Conservation (phyloP, 1,140 invertebrate genomes). For the Hermetia illucens region DNA sequence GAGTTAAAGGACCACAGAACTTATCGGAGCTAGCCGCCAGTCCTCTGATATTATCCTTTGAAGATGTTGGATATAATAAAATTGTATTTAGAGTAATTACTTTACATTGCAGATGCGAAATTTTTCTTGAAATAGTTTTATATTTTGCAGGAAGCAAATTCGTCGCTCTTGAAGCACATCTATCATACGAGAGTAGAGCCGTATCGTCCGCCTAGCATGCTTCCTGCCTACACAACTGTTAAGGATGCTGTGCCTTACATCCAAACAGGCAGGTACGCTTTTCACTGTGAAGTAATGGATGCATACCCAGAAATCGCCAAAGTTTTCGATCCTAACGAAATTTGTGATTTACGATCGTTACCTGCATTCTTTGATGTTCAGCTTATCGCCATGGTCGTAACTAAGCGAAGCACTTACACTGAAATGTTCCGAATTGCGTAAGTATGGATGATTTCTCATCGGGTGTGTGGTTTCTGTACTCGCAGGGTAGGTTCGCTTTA, state of each 20-base stretch:
- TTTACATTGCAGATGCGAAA: not conserved
- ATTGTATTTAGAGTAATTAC: constrained; percentile 20
- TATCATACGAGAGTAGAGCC: constrained; percentile 15
- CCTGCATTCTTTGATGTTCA: constrained; percentile 20
- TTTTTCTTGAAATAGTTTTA: not conserved
- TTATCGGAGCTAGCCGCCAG: constrained; percentile 19
- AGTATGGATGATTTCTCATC: constrained; percentile 4
- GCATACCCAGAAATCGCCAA: constrained; percentile 24
- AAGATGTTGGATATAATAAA: constrained; percentile 28
- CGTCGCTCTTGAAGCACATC: constrained; percentile 9
- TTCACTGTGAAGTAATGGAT: constrained; percentile 26
- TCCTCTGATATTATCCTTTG: constrained; percentile 21
- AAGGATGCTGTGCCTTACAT: constrained; percentile 22
- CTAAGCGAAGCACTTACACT: constrained; percentile 23
- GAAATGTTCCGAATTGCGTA: constrained; percentile 22
- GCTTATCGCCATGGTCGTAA: constrained; percentile 19
- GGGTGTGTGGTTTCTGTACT: no score
- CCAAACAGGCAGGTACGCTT: constrained; percentile 20
- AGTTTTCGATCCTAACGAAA: constrained; percentile 22
- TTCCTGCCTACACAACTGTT: constrained; percentile 17
- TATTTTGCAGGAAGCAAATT: not conserved
- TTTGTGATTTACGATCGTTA: constrained; percentile 21
- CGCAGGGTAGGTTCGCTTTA: not conserved
- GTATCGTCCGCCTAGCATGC: constrained; percentile 11
- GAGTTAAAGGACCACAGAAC: constrained; percentile 16